A percentile compares a stretch with the other conserved stretches of the same genome.
Conservation (phyloP, 2,888 invertebrate genomes). For the Macropis europaea region DNA sequence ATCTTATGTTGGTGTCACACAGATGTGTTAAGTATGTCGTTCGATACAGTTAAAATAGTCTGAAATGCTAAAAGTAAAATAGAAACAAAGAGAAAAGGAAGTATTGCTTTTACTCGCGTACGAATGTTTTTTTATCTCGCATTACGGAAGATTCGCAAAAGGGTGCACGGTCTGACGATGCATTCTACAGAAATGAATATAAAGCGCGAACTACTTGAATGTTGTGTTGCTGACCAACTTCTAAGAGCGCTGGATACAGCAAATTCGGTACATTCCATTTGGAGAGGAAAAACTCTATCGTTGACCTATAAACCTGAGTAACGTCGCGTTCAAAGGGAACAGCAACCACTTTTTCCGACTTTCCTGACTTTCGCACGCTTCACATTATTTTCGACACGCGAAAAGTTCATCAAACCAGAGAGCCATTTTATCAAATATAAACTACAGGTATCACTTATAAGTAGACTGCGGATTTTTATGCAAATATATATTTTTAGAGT, state of each 20-base stretch:
- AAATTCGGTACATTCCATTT: slow-evolving; percentile 16
- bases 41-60: no score
- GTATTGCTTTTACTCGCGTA: slow-evolving; percentile 35
- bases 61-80: no score
- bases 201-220: slow-evolving; percentile 9
- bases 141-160: slow-evolving; percentile 22
- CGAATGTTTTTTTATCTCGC: slow-evolving; percentile 16
- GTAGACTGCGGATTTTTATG: no score
- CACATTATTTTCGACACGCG: background rate
- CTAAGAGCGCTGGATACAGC: background rate
- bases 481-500: no score
- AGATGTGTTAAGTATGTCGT: no score
- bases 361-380: background rate
- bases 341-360: background rate
- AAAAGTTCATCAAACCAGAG: slow-evolving; percentile 4
- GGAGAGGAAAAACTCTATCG: background rate
- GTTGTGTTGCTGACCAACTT: background rate
- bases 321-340: background rate
- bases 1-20: no score
- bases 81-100: no score
- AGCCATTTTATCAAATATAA: background rate
- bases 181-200: slow-evolving; percentile 6
- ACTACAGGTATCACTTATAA: background rate
- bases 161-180: background rate
- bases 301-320: background rate